phyloP scores from a whole-genome alignment of 64 coral and sea anemone genomes.

The Montipora capricornis region DNA sequence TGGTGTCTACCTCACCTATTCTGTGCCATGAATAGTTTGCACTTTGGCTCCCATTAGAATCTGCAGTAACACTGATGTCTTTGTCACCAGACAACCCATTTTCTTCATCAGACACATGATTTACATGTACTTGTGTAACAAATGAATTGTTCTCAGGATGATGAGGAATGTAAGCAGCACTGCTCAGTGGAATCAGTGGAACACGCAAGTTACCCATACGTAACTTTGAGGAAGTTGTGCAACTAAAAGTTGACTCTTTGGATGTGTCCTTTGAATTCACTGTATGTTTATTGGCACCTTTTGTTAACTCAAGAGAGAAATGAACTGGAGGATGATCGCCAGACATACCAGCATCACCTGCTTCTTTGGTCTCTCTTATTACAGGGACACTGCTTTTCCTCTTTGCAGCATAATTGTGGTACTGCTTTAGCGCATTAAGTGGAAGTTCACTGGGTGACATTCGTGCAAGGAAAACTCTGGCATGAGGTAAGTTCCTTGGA shows the following conservation, averaged over 20 bases:
- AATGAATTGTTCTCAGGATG: not conserved
- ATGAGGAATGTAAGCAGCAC: not conserved
- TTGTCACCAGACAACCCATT: not conserved
- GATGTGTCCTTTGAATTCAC: not conserved
- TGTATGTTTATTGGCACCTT: not conserved
- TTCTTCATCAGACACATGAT: not conserved
- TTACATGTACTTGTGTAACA: not conserved
- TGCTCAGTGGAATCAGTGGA: not conserved
- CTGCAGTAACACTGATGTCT: not conserved
- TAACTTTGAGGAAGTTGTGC: not conserved
- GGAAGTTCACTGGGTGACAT: constrained; percentile 10
- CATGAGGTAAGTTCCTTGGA: constrained; percentile 14
- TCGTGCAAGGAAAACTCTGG: not conserved
- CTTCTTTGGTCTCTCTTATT: not conserved
- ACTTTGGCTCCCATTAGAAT: too few relatives aligned
- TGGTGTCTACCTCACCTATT: not conserved
- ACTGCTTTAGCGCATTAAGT: constrained; percentile 24
- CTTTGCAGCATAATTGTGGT: not conserved
- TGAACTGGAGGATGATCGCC: not conserved
- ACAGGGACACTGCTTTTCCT: not conserved
- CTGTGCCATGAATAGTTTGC: not conserved
- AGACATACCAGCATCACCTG: not conserved
- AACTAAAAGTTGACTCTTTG: not conserved
- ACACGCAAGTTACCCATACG: not conserved
- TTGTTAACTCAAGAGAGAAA: not conserved